Percentiles rank a stretch among this genome's conserved stretches.
Conservation (phyloP, 1,140 invertebrate species). For the Megalopta genalis region DNA sequence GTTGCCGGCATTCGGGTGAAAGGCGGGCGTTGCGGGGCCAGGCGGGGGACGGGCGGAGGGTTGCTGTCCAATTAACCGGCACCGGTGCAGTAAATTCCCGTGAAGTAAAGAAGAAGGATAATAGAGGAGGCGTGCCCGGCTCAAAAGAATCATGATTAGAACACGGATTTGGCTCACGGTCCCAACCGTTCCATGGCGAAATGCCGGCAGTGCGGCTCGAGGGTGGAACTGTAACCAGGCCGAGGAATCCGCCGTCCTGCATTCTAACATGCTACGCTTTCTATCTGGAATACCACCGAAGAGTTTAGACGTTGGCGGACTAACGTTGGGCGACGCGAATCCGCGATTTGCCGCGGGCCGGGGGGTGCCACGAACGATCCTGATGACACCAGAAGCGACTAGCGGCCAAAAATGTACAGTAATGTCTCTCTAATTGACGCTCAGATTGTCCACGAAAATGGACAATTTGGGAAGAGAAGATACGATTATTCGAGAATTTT, state of each 20-base stretch:
- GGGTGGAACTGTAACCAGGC: conserved; percentile 26
- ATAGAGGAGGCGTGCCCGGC: conserved; percentile 29
- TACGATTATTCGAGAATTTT: too few relatives aligned
- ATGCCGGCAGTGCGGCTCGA: conserved; percentile 31
- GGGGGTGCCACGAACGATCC: too few relatives aligned
- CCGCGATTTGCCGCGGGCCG: too few relatives aligned
- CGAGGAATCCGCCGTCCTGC: conserved; percentile 49
- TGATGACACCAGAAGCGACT: too few relatives aligned
- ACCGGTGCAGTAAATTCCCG: background rate
- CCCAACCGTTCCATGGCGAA: conserved; percentile 31
- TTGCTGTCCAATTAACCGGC: conserved; percentile 24
- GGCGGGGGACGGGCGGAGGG: background rate
- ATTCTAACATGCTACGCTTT: conserved; percentile 47
- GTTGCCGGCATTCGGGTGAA: background rate
- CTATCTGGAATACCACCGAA: background rate
- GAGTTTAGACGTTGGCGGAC: background rate
- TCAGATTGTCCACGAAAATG: too few relatives aligned
- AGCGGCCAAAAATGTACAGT: too few relatives aligned
- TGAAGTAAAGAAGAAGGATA: background rate
- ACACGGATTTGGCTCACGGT: conserved; percentile 29
- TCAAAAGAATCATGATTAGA: conserved; percentile 59
- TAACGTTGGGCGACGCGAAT: too few relatives aligned
- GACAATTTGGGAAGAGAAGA: too few relatives aligned
- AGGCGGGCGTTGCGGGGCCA: background rate
- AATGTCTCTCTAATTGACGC: too few relatives aligned